Evolutionary conservation across 1,140 invertebrate genomes (phyloP).

Genomic region (Drosophila auraria): DNA sequence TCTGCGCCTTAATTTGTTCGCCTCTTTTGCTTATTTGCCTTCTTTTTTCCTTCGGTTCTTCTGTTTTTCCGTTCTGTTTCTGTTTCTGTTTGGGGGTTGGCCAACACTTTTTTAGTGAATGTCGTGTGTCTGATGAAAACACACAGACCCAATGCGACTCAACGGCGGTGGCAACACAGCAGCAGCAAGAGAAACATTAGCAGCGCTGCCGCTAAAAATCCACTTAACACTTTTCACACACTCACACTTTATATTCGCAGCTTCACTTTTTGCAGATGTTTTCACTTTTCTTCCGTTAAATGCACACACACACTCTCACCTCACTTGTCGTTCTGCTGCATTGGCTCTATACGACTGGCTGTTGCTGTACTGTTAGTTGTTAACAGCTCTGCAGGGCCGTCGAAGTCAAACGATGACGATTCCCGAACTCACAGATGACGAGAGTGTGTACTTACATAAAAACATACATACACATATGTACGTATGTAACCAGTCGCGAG

Average conservation of each 20-base stretch:
- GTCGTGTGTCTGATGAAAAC: conserved; percentile 40
- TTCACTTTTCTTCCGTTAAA: conserved; percentile 5
- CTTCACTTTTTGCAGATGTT: conserved; percentile 17
- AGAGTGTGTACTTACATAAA: conserved; percentile 36
- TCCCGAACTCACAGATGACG: conserved; percentile 16
- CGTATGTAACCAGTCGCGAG: conserved; percentile 11
- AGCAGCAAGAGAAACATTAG: conserved; percentile 16
- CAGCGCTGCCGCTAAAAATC: conserved; percentile 6
- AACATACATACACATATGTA: conserved; percentile 28
- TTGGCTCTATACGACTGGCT: conserved; percentile 31
- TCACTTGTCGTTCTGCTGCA: conserved; percentile 9
- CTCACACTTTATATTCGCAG: background rate
- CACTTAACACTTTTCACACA: conserved; percentile 8
- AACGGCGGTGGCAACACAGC: conserved; percentile 23
- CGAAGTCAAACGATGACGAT: conserved; percentile 24
- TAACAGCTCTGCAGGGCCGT: conserved; percentile 30
- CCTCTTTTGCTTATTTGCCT: conserved; percentile 1
- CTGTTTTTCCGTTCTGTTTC: background rate
- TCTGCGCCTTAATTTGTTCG: conserved; percentile 10
- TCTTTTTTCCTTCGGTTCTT: background rate
- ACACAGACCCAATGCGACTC: conserved; percentile 50
- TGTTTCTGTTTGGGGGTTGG: conserved; percentile 31
- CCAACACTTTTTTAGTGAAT: conserved; percentile 29
- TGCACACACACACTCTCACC: background rate
- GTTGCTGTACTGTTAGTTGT: conserved; percentile 49